These are phyloP conservation scores for Lagenorhynchus albirostris DNA, from an alignment of 2,113 vertebrate genomes.

Conservation along the genomic window DNA sequence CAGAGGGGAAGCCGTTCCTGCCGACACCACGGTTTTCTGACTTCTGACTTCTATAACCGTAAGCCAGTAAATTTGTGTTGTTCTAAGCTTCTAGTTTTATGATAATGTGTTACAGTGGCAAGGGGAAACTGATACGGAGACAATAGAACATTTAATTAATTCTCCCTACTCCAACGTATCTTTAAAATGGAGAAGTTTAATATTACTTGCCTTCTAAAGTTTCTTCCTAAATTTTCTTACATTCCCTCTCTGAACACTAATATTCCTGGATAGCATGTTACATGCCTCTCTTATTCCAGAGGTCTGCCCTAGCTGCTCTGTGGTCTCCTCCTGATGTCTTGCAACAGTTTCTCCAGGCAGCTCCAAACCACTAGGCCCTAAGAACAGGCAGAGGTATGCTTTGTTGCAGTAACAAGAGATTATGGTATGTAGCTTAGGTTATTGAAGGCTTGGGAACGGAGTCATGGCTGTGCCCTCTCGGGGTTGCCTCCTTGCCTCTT, in stretches of 20 bases:
- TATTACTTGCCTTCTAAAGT: neutral
- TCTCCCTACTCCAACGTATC: neutral
- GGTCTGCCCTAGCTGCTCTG: fast-evolving
- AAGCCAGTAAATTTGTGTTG: neutral
- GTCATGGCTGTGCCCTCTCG: too few species aligned
- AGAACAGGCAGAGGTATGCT: too few species aligned
- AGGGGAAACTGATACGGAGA: neutral
- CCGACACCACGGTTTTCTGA: neutral
- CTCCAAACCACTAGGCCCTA: neutral
- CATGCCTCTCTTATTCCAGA: fast-evolving
- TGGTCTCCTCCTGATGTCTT: neutral
- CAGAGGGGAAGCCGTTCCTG: neutral
- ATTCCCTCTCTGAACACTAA: neutral
- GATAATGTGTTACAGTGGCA: neutral
- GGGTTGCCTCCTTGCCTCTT: neutral
- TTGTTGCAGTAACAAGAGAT: neutral
- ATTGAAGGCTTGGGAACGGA: too few species aligned
- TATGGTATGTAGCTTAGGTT: fast-evolving
- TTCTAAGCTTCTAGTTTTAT: neutral
- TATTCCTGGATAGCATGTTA: too few species aligned
- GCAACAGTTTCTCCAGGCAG: neutral
- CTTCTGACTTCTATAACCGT: neutral
- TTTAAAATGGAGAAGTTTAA: too few species aligned
- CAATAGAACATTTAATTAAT: neutral
- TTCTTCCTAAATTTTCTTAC: neutral